Evolutionary conservation across 1,140 invertebrate species (phyloP).

Genomic region (Drosophila pruinosa): DNA sequence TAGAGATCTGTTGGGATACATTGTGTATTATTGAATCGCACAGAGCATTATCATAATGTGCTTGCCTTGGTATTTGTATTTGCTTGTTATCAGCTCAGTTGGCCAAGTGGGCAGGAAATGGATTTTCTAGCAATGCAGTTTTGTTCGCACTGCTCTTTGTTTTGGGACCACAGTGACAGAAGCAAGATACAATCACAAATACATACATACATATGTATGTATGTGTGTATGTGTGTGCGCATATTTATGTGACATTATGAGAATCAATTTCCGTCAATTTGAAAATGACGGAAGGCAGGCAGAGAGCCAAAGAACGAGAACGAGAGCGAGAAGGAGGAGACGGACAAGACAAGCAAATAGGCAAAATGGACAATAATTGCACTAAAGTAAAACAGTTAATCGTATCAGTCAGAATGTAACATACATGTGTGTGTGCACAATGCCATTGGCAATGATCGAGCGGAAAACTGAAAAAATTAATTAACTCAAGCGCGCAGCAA

Average conservation of each 20-base stretch:
- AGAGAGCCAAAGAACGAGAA: neutral
- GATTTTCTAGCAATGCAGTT: conserved; percentile 34
- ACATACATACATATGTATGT: no score
- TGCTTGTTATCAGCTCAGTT: conserved; percentile 38
- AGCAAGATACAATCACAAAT: conserved; percentile 11
- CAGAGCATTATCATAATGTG: no score
- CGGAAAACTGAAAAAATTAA: conserved; percentile 55
- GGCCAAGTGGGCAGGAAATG: conserved; percentile 49
- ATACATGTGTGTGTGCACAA: neutral
- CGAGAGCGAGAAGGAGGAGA: neutral
- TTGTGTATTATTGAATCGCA: no score
- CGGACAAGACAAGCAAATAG: neutral
- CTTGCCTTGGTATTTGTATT: neutral
- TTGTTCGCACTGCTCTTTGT: conserved; percentile 15
- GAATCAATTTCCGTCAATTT: conserved; percentile 32
- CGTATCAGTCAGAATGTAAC: conserved; percentile 8
- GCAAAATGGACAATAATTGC: conserved; percentile 46
- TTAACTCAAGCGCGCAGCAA: conserved; percentile 39
- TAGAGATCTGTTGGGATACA: no score
- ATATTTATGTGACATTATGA: conserved; percentile 7
- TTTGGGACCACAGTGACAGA: neutral
- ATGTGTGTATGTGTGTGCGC: no score
- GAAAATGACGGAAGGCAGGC: conserved; percentile 13
- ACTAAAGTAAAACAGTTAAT: conserved; percentile 30
- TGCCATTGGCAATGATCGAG: conserved; percentile 57